Base-by-base conservation (phyloP, 2,113 vertebrate genomes). In the Tenrec ecaudatus region DNA sequence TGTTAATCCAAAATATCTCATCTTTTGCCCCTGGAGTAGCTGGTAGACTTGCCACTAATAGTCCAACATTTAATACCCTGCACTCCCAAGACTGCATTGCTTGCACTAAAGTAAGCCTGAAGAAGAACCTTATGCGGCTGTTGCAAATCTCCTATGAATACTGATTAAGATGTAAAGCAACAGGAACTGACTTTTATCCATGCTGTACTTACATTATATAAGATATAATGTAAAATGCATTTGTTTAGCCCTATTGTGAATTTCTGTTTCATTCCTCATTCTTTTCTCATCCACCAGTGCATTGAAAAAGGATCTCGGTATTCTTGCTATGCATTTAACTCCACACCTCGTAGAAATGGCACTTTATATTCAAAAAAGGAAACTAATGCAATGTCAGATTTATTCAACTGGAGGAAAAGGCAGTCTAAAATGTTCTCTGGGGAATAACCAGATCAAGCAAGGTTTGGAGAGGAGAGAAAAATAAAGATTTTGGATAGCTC, bases 281-380 rank as follows among this genome's bases (percentile, higher is more conserved):
- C 47, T 90, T 94, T 90, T 79, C 66, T 90, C 25, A 60, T 86
- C 43, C 4, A 78, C 33, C 36, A 88, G 82, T 43, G 14, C 86
- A 22, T 94, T 94, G 19, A 73, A 29, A 85, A 81, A 92, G 3
- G 81, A 83, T 91, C 91, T 83, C 88, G 73, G 4, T 94, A 84
- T 90, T 87, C 94, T 19, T n/a, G 82, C 6, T 88, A 10, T 79
- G 64, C 10, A 57, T 86, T 88, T 90, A 90, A 83, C 33, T 83
- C 4, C 68, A 33, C 77, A 90, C n/a, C 20, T 94, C 76, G 79
- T 27, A 88, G 33, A 82, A 82, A 69, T 75, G 87, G 68, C 93
- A 75, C 31, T 58, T 88, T 93, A 73, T 69, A 36, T 90, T 90
- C 25, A 57, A 33, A 84, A 58, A 95, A 11, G n/a, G 38, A 84